Percentiles rank a stretch among this genome's conserved stretches.
Conservation (phyloP, 2,888 invertebrate genomes). For the Latrodectus hesperus region DNA sequence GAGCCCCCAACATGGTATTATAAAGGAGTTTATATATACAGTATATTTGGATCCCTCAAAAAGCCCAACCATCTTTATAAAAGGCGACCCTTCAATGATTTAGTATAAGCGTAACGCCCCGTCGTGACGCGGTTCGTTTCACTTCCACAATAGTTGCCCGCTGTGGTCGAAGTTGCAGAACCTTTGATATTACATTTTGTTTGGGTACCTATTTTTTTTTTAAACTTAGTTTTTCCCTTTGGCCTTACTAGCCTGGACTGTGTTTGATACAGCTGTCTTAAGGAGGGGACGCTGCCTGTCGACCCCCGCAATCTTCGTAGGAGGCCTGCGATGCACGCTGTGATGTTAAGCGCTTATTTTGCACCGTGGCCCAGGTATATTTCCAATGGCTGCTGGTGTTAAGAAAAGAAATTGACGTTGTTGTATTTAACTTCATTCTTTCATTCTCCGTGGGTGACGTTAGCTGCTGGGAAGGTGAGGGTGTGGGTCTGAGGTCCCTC, state of each 20-base stretch:
- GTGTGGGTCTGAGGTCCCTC: constrained; percentile 10
- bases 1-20: constrained; percentile 38
- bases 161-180: constrained; percentile 29
- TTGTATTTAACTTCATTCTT: constrained; percentile 27
- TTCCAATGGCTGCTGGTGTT: constrained; percentile 42
- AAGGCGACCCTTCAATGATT: constrained; percentile 52
- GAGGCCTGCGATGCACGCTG: constrained; percentile 44
- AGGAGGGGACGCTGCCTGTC: not conserved
- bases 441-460: constrained; percentile 7
- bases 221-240: constrained; percentile 1
- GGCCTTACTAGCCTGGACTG: not conserved
- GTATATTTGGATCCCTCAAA: constrained; percentile 56
- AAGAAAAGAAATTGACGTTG: constrained; percentile 31
- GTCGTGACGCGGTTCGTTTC: constrained; percentile 52
- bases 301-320: constrained; percentile 33
- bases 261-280: constrained; percentile 65
- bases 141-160: constrained; percentile 48
- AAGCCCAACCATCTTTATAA: constrained; percentile 34
- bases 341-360: constrained; percentile 63
- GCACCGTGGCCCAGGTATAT: constrained; percentile 42
- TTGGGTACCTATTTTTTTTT: constrained; percentile 20
- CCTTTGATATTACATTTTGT: constrained; percentile 48
- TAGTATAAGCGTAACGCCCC: constrained; percentile 65
- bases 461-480: not conserved
- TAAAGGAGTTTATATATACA: constrained; percentile 51